A percentile compares a stretch with the other conserved stretches of the same genome.
Evolutionary conservation across 2,888 invertebrate genomes (phyloP).

Genomic region (Apamea crenata): DNA sequence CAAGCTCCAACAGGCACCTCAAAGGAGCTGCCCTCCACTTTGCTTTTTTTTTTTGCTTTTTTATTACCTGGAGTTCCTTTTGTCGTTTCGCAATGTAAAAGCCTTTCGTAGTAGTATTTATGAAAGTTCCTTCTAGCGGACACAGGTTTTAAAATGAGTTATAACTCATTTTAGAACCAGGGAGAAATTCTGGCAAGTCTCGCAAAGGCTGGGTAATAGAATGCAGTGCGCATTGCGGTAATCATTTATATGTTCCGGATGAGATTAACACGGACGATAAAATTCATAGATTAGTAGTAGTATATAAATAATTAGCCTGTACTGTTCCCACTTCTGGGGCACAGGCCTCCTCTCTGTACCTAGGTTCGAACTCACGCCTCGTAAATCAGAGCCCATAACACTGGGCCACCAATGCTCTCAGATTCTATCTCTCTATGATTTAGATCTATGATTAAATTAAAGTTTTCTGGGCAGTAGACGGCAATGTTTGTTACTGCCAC

Average conservation of each 20-base stretch:
- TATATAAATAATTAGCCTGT: too few relatives aligned
- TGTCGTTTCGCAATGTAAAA: constrained; percentile 16
- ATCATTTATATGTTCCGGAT: background rate
- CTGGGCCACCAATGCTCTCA: too few relatives aligned
- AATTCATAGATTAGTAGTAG: background rate
- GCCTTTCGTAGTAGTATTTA: constrained; percentile 1
- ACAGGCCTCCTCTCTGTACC: too few relatives aligned
- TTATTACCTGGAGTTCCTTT: background rate
- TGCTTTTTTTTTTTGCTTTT: too few relatives aligned
- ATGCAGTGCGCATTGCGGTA: constrained; percentile 35
- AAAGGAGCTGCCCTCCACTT: constrained; percentile 9
- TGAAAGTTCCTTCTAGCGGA: constrained; percentile 1
- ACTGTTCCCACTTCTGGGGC: too few relatives aligned
- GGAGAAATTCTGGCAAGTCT: constrained; percentile 7
- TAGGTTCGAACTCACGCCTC: too few relatives aligned
- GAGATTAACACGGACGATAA: constrained; percentile 2
- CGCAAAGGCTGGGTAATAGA: background rate
- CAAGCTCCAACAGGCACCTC: background rate
- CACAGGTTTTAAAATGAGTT: too few relatives aligned
- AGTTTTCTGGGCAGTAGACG: background rate
- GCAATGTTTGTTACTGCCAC: background rate
- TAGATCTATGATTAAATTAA: too few relatives aligned
- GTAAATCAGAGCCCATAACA: too few relatives aligned
- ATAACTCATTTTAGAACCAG: constrained; percentile 14
- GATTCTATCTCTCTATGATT: too few relatives aligned